Conservation (phyloP, 2,113 vertebrate species). For the Vidua chalybeata region DNA sequence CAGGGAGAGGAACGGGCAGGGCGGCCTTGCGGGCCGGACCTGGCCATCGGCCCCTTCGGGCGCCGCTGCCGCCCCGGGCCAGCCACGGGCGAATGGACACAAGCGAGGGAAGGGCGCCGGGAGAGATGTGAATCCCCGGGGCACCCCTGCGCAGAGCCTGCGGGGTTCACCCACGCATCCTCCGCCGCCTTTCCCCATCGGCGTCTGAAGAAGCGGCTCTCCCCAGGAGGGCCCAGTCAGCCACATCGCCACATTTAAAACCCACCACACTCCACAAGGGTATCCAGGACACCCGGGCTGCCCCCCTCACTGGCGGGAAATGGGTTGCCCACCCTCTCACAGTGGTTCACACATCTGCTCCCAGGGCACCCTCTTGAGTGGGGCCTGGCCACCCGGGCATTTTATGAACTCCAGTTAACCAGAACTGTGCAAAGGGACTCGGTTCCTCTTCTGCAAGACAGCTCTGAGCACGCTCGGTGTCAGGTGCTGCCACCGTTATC, state of each 20-base stretch:
- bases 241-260: rapidly evolving
- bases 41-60: neutral
- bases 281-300: rapidly evolving
- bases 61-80: neutral
- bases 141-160: neutral
- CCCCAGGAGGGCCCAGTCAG: neutral
- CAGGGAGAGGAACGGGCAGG: neutral
- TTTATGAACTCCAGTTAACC: neutral
- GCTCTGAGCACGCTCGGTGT: neutral
- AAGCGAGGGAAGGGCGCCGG: neutral
- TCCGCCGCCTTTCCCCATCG: neutral
- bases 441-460: neutral
- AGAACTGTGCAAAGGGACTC: rapidly evolving
- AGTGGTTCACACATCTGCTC: rapidly evolving
- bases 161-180: rapidly evolving
- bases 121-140: neutral
- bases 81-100: neutral
- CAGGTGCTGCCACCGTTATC: neutral
- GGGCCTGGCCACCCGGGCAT: neutral
- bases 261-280: rapidly evolving
- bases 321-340: neutral
- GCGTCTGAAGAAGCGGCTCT: neutral
- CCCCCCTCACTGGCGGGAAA: rapidly evolving
- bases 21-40: neutral
- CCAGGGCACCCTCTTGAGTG: neutral